phyloP scores from a whole-genome alignment of 2,797 vertebrate species.

The Argentina silus region DNA sequence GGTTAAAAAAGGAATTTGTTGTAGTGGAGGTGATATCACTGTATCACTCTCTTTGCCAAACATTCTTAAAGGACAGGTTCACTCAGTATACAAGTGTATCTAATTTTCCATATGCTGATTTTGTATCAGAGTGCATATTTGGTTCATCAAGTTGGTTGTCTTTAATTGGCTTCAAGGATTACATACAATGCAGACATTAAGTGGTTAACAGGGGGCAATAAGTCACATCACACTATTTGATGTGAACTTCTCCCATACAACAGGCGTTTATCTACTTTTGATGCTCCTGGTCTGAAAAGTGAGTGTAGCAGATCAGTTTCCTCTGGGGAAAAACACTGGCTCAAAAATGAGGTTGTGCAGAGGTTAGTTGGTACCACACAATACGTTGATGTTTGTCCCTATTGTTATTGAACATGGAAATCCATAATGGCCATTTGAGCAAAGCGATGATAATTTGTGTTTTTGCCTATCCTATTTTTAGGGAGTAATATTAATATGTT shows the following conservation, averaged over 20 bases:
- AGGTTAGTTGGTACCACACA: background rate
- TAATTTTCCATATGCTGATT: too few species aligned
- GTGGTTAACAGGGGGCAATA: background rate
- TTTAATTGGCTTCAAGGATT: background rate
- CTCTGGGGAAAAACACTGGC: constrained; percentile 1
- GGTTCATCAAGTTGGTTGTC: background rate
- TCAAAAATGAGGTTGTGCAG: background rate
- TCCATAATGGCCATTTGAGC: background rate
- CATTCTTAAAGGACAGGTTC: too few species aligned
- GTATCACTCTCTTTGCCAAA: background rate
- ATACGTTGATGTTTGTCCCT: background rate
- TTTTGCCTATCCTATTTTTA: background rate
- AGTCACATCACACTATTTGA: background rate
- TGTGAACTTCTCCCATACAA: background rate
- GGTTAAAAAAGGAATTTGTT: background rate
- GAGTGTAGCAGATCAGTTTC: constrained; percentile 11
- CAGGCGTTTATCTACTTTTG: background rate
- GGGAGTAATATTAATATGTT: background rate
- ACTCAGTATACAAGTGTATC: too few species aligned
- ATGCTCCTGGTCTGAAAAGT: constrained; percentile 8
- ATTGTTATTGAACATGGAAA: constrained; percentile 12
- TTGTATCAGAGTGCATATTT: too few species aligned
- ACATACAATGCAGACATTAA: background rate
- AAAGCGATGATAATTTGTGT: background rate
- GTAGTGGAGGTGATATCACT: background rate